A percentile compares a stretch with the other conserved stretches of the same genome.
Evolutionary conservation across 2,113 vertebrate genomes (phyloP).

Genomic region (Bettongia penicillata): DNA sequence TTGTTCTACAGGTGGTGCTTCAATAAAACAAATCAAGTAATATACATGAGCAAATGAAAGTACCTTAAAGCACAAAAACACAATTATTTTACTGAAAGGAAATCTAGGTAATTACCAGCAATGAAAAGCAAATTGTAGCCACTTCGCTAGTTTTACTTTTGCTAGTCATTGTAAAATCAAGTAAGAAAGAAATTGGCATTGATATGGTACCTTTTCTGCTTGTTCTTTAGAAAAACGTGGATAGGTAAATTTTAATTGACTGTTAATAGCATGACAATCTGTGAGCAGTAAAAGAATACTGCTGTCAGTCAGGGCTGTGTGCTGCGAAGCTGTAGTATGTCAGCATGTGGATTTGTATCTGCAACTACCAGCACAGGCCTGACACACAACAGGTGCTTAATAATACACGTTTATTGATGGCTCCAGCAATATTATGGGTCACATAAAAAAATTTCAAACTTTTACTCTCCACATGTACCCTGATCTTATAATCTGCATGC

Average conservation of each 20-base stretch:
- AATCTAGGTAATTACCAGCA: conserved; percentile 63
- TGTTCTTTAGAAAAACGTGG: not conserved
- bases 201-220: not conserved
- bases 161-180: not conserved
- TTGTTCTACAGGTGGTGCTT: conserved; percentile 62
- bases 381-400: not conserved
- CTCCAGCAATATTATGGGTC: not conserved
- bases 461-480: not conserved
- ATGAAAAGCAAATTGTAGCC: conserved; percentile 69
- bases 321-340: not conserved
- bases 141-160: conserved; percentile 59
- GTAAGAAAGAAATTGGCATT: not conserved
- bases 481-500: not conserved
- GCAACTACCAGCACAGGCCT: not conserved
- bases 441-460: not conserved
- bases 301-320: not conserved
- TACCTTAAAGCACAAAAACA: conserved; percentile 57
- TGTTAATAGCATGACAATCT: not conserved
- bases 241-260: not conserved
- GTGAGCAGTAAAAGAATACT: not conserved
- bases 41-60: conserved; percentile 40
- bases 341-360: not conserved
- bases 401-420: not conserved
- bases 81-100: conserved; percentile 64
- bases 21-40: conserved; percentile 54